These are phyloP conservation scores for Cotesia congregata DNA, from an alignment of 2,888 invertebrate species.

Conservation along the genomic window DNA sequence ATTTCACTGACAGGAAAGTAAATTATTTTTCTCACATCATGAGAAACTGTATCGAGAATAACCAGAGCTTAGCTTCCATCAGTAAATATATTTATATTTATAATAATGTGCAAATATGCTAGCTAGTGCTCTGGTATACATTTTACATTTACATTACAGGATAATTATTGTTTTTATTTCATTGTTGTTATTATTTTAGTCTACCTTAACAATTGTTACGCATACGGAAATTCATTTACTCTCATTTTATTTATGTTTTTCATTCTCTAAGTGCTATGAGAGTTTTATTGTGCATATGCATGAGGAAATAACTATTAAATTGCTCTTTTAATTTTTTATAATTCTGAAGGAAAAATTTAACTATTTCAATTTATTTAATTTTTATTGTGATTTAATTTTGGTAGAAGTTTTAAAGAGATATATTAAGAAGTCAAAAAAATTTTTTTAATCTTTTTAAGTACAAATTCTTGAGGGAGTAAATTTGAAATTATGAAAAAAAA, in stretches of 20 bases:
- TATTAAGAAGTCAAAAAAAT: too few relatives aligned
- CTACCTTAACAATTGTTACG: neutral
- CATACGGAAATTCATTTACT: neutral
- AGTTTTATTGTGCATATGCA: conserved; percentile 7
- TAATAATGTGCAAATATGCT: neutral
- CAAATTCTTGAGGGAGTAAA: too few relatives aligned
- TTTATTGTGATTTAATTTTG: too few relatives aligned
- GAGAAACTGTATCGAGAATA: neutral
- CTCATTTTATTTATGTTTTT: neutral
- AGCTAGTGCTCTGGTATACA: neutral
- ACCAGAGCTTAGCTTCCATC: neutral
- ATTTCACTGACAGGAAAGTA: conserved; percentile 44
- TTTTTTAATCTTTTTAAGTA: too few relatives aligned
- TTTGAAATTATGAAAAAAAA: too few relatives aligned
- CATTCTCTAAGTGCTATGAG: neutral
- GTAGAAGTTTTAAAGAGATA: too few relatives aligned
- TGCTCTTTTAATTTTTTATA: too few relatives aligned
- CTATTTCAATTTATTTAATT: too few relatives aligned
- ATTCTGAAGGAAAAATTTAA: too few relatives aligned
- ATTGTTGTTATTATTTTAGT: neutral
- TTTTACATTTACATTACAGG: neutral
- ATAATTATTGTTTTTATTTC: neutral
- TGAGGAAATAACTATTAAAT: neutral
- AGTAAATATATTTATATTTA: conserved; percentile 11
- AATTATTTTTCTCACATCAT: conserved; percentile 30